Conservation (phyloP, 2,797 vertebrate species). For the Amblyopsis hoosieri region DNA sequence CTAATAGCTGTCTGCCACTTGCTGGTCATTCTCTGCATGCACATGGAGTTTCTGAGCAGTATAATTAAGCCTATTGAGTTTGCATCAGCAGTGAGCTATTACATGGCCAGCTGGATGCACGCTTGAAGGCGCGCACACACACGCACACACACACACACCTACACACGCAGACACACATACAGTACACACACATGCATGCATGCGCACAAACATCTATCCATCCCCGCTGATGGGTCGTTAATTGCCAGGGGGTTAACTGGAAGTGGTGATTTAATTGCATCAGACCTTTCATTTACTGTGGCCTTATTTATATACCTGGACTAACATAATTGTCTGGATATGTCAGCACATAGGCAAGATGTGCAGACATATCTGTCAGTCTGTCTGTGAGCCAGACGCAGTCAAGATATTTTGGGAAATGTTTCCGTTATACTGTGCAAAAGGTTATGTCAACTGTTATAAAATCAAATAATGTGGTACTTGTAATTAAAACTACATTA, state of each 20-base stretch:
- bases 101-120: constrained; percentile 59
- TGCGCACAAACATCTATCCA: constrained; percentile 56
- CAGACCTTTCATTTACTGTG: constrained; percentile 75
- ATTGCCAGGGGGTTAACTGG: constrained; percentile 80
- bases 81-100: constrained; percentile 72
- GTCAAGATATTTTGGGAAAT: constrained; percentile 1
- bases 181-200: constrained; percentile 29
- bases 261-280: constrained; percentile 82
- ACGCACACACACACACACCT: constrained; percentile 20
- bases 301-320: constrained; percentile 75
- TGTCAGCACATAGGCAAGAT: constrained; percentile 54
- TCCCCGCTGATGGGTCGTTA: constrained; percentile 76
- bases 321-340: constrained; percentile 67
- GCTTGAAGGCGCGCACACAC: neutral
- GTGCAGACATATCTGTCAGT: constrained; percentile 45
- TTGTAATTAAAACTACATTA: constrained; percentile 28
- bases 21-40: constrained; percentile 49
- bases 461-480: constrained; percentile 5
- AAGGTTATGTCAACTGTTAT: constrained; percentile 4
- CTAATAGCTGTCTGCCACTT: constrained; percentile 28
- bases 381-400: constrained; percentile 14
- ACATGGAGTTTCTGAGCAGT: constrained; percentile 70
- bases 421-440: neutral
- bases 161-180: constrained; percentile 16
- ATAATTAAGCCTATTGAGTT: constrained; percentile 83